phyloP scores from a whole-genome alignment of 2,888 invertebrate genomes.

The Atethmia centrago region DNA sequence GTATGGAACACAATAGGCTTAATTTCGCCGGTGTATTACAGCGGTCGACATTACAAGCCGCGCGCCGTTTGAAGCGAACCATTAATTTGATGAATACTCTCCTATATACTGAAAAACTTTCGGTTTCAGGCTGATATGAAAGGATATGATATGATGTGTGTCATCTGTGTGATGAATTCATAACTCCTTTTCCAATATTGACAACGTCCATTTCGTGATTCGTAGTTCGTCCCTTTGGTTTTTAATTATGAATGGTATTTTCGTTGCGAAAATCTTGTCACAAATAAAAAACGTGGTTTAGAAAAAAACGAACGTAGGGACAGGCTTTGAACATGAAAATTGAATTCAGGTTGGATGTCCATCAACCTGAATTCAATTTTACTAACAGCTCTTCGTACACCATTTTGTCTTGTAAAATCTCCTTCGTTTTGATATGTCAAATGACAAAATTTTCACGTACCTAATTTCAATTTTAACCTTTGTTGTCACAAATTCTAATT shows the following conservation, averaged over 20 bases:
- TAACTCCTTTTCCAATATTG: conserved; percentile 27
- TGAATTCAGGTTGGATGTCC: background rate
- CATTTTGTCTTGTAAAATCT: conserved; percentile 18
- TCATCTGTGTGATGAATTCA: conserved; percentile 14
- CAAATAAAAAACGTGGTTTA: background rate
- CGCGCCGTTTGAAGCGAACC: conserved; percentile 21
- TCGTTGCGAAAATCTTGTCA: background rate
- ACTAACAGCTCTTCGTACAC: background rate
- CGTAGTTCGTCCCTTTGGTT: background rate
- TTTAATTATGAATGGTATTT: background rate
- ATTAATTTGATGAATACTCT: conserved; percentile 43
- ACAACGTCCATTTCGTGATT: conserved; percentile 10
- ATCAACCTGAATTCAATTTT: conserved; percentile 17
- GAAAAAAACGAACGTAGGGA: background rate
- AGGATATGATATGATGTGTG: background rate
- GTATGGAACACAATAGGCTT: conserved; percentile 46
- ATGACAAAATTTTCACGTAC: background rate
- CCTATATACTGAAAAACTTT: conserved; percentile 9
- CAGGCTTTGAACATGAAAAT: background rate
- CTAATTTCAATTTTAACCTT: conserved; percentile 2
- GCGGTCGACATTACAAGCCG: conserved; percentile 25
- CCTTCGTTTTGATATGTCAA: background rate
- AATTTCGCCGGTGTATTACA: conserved; percentile 43
- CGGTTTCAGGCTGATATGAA: background rate
- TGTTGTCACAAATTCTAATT: conserved; percentile 5